Evolutionary conservation across 1,140 invertebrate species (phyloP).

Genomic region (Tetragonula clypearis): DNA sequence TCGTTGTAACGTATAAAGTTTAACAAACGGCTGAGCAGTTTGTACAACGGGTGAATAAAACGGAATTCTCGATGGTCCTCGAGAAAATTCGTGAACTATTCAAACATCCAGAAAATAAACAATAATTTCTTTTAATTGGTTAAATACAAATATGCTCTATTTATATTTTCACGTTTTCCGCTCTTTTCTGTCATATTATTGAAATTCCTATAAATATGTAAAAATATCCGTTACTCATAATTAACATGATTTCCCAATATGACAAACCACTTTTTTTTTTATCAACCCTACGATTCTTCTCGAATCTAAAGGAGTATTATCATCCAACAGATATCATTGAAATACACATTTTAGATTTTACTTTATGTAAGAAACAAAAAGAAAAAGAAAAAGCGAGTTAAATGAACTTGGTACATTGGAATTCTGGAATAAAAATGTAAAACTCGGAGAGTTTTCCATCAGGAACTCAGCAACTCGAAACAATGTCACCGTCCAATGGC

Average conservation of each 20-base stretch:
- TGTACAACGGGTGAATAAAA: conserved; percentile 19
- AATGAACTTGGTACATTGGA: neutral
- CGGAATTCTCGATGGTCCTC: neutral
- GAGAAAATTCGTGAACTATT: neutral
- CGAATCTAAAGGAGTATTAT: too few species aligned
- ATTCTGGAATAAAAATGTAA: neutral
- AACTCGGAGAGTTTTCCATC: neutral
- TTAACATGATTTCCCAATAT: too few species aligned
- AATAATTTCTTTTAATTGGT: neutral
- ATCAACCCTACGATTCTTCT: too few species aligned
- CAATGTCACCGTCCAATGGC: conserved; percentile 14
- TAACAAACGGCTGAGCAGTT: neutral
- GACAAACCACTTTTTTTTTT: too few species aligned
- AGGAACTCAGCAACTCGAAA: neutral
- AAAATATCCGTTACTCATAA: too few species aligned
- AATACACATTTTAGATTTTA: too few species aligned
- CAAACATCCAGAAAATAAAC: neutral
- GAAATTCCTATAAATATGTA: too few species aligned
- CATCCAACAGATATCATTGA: too few species aligned
- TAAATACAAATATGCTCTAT: neutral
- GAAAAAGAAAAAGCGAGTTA: too few species aligned
- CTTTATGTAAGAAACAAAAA: too few species aligned
- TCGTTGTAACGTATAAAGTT: conserved; percentile 7
- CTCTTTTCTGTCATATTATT: too few species aligned
- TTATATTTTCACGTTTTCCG: too few species aligned